These are phyloP conservation scores for Acanthosepion lycidas DNA, from an alignment of 2,888 invertebrate genomes.

Conservation along the genomic window DNA sequence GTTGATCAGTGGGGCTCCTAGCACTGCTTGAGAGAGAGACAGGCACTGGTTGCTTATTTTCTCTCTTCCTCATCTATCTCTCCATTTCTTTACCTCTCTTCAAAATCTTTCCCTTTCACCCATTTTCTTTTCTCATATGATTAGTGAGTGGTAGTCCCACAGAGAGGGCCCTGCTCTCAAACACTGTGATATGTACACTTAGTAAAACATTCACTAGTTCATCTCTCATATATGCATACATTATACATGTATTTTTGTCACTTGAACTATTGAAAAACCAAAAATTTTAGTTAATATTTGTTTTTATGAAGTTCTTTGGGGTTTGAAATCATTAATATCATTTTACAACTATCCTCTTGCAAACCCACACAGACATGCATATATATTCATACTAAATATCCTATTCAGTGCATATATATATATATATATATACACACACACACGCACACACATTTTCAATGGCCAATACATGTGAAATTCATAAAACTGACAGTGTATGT, in stretches of 20 bases:
- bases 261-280: conserved; percentile 10
- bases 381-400: not conserved
- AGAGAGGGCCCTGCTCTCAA: not conserved
- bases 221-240: not conserved
- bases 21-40: not conserved
- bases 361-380: not conserved
- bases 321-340: not conserved
- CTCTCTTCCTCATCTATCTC: not conserved
- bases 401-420: not conserved
- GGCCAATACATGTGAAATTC: not conserved
- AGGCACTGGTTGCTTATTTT: not conserved
- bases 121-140: not conserved
- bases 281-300: not conserved
- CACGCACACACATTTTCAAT: not conserved
- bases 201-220: conserved; percentile 20
- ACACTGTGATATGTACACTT: conserved; percentile 1
- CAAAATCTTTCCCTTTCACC: not conserved
- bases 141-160: not conserved
- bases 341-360: not conserved
- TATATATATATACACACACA: not conserved
- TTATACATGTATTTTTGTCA: not conserved
- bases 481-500: not conserved
- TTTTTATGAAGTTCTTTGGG: not conserved
- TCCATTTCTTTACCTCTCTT: not conserved
- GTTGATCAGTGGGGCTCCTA: not conserved